A percentile compares a stretch with the other conserved stretches of the same genome.
Conservation (phyloP, 2,888 invertebrate species). For the Drosophila algonquin region DNA sequence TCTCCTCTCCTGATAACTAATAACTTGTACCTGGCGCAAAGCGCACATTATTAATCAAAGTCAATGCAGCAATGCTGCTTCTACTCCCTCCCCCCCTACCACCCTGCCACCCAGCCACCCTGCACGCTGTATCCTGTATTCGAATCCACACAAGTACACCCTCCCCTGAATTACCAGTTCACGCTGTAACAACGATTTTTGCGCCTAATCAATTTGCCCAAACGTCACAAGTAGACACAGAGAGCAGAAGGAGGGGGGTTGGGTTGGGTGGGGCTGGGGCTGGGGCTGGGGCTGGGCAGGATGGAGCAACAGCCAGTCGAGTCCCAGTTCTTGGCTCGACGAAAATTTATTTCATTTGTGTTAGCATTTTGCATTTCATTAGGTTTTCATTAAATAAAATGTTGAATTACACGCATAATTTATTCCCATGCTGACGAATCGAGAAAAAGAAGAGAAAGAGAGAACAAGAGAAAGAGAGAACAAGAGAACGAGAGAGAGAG, state of each 20-base stretch:
- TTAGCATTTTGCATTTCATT: constrained; percentile 82
- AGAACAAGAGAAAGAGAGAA: too few species aligned
- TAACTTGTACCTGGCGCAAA: constrained; percentile 73
- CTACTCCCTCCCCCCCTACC: background rate
- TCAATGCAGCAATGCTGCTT: constrained; percentile 54
- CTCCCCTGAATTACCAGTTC: constrained; percentile 21
- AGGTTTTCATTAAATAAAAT: constrained; percentile 83
- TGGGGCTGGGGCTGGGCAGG: background rate
- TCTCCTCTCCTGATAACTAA: constrained; percentile 42
- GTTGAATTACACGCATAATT: constrained; percentile 83
- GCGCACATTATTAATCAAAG: constrained; percentile 77
- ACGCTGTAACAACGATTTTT: constrained; percentile 65
- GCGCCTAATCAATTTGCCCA: constrained; percentile 77
- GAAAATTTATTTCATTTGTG: constrained; percentile 78
- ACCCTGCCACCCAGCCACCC: background rate
- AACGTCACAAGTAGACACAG: constrained; percentile 62
- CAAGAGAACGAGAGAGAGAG: too few species aligned
- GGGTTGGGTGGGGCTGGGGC: background rate
- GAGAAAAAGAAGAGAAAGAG: background rate
- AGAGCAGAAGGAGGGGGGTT: constrained; percentile 13
- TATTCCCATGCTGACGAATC: constrained; percentile 69
- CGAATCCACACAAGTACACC: constrained; percentile 33
- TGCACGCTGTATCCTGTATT: background rate
- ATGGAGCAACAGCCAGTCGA: constrained; percentile 9
- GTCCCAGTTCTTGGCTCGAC: constrained; percentile 40